Base-by-base conservation (phyloP, 2,113 vertebrate genomes). In the Osmerus eperlanus region DNA sequence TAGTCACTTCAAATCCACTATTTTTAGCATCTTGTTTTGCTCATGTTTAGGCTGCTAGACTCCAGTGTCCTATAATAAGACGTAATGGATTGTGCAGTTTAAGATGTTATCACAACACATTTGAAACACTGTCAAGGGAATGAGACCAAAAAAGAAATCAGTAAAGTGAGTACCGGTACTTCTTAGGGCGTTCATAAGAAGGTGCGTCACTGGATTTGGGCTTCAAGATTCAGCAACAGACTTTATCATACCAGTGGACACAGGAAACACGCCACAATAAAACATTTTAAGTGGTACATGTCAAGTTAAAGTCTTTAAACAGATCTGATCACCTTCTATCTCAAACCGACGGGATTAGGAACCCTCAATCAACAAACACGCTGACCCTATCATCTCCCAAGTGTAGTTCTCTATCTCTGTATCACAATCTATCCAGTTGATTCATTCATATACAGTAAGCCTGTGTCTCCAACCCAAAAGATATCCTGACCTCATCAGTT, bases 41-140 rank as follows among this genome's bases (percentile, higher is more conserved):
- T 75, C 82, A 83, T 76, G 77, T 68, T 66, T 52, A 68, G 71
- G 65, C 71, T 72, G 54, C 73, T 72, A 72, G 65, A 21, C 41
- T 63, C 61, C 21, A 51, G 13, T 2, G n/a, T 28, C 23, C 23
- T 47, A 25, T 19, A 52, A 28, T 18, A n/a, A 3, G 18, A 62
- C 53, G 18, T 62, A 4, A 52, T 29, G 5, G 64, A 15, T 9
- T 19, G 21, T 67, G 65, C 13, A 12, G 11, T 51, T 19, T 15
- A 6, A n/a, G 0, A 16, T n/a, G 18, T 41, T 64, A 41, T 36
- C 28, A 64, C 32, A 8, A 64, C 3, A 8, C 32, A 21, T 18
- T 51, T 65, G 62, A n/a, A 21, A 29, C 36, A 12, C 6, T 12
- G 14, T 60, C 16, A 32, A 36, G 16, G 9, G 62, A 14, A 8